phyloP scores from a whole-genome alignment of 2,888 invertebrate species.

The Dascillus cervinus region DNA sequence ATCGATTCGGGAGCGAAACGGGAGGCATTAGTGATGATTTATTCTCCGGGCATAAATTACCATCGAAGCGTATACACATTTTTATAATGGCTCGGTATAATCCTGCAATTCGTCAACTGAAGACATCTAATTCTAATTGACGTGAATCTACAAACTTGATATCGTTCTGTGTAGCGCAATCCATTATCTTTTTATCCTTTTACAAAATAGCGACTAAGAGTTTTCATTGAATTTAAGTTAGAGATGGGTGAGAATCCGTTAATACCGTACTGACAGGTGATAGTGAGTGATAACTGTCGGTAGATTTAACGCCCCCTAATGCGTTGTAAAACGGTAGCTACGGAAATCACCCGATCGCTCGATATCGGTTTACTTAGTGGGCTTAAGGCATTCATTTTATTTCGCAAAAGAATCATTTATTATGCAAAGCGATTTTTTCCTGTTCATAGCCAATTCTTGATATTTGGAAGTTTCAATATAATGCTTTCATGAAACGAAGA shows the following conservation, averaged over 20 bases:
- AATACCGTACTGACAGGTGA: slow-evolving; percentile 20
- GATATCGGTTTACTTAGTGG: not conserved
- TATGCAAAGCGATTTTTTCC: too few species aligned
- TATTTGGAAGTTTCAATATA: too few species aligned
- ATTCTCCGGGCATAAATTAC: slow-evolving; percentile 29
- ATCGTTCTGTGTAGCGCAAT: slow-evolving; percentile 20
- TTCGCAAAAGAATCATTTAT: too few species aligned
- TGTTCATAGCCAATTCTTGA: too few species aligned
- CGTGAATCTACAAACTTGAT: slow-evolving; percentile 16
- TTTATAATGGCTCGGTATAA: slow-evolving; percentile 28
- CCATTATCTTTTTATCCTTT: slow-evolving; percentile 22
- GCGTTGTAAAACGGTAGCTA: slow-evolving; percentile 10
- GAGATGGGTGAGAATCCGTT: slow-evolving; percentile 17
- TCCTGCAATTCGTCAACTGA: slow-evolving; percentile 28
- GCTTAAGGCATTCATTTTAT: too few species aligned
- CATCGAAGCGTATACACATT: slow-evolving; percentile 28
- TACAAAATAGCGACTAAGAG: slow-evolving; percentile 12
- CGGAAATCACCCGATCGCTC: not conserved
- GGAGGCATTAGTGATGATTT: slow-evolving; percentile 23
- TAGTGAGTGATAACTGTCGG: slow-evolving; percentile 17
- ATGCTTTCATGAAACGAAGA: too few species aligned
- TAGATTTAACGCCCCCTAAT: slow-evolving; percentile 10
- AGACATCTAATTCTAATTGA: slow-evolving; percentile 28
- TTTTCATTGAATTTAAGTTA: slow-evolving; percentile 17
- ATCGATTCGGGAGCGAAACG: not conserved